Percentiles rank a stretch among this genome's conserved stretches.
Conservation (phyloP, 1,140 invertebrate species). For the Oryctes rhinoceros region DNA sequence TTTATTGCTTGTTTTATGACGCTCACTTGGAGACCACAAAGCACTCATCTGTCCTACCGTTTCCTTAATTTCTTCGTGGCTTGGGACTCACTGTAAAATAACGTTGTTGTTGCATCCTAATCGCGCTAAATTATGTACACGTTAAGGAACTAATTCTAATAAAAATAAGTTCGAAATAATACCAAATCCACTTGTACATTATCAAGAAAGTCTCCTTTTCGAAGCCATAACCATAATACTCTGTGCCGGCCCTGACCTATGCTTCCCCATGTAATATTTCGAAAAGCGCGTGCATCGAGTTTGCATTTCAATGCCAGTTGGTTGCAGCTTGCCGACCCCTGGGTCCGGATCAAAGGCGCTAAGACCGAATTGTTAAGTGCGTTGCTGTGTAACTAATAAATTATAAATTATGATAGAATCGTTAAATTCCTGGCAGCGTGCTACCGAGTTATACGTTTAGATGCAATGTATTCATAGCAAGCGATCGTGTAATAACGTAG, state of each 20-base stretch:
- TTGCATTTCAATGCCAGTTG: constrained; percentile 48
- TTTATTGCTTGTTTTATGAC: too few relatives aligned
- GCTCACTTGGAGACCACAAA: too few relatives aligned
- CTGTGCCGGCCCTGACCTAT: constrained; percentile 8
- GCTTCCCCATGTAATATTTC: constrained; percentile 36
- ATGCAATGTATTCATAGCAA: not conserved
- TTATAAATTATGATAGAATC: constrained; percentile 44
- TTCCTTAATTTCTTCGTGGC: too few relatives aligned
- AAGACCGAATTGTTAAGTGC: constrained; percentile 46
- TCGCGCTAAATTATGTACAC: too few relatives aligned
- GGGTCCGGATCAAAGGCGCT: constrained; percentile 44
- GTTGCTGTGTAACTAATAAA: constrained; percentile 47
- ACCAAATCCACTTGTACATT: not conserved
- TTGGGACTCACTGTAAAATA: too few relatives aligned
- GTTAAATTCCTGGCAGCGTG: not conserved
- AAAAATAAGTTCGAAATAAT: too few relatives aligned
- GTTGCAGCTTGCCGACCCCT: constrained; percentile 43
- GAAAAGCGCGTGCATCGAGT: constrained; percentile 38
- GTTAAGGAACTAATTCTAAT: too few relatives aligned
- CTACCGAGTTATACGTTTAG: not conserved
- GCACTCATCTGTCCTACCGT: too few relatives aligned
- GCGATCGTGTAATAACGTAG: constrained; percentile 5
- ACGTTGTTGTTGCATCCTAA: too few relatives aligned
- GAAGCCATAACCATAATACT: not conserved
- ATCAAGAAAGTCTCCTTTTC: not conserved